Conservation (phyloP, 2,797 vertebrate genomes). For the Lepus oiostolus region DNA sequence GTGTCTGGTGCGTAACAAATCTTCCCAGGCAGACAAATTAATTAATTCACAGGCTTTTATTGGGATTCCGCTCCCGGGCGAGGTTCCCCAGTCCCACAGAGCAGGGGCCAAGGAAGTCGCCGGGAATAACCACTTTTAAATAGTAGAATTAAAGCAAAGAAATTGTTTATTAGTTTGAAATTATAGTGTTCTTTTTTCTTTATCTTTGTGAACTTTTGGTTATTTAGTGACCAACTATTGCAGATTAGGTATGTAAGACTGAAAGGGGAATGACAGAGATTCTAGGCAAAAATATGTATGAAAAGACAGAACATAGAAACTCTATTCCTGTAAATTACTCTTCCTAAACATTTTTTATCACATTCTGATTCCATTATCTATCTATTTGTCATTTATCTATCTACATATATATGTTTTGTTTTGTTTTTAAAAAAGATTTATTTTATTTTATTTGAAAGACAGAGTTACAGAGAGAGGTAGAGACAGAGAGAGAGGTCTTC, state of each 20-base stretch:
- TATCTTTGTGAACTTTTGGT: background rate
- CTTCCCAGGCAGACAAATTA: too few species aligned
- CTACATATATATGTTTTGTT: too few species aligned
- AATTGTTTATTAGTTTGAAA: background rate
- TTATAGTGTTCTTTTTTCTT: background rate
- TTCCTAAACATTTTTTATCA: background rate
- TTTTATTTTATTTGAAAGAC: too few species aligned
- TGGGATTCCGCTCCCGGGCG: too few species aligned
- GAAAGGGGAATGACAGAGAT: background rate
- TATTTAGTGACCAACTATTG: background rate
- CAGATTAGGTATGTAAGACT: background rate
- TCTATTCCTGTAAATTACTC: background rate
- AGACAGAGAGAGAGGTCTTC: too few species aligned
- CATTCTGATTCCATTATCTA: background rate
- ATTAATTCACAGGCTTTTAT: too few species aligned
- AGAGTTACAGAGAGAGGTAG: too few species aligned
- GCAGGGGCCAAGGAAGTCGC: too few species aligned
- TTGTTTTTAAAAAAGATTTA: too few species aligned
- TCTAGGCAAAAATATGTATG: background rate
- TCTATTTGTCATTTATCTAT: background rate
- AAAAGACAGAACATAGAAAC: background rate
- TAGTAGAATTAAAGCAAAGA: conserved; percentile 47
- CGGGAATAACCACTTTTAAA: conserved; percentile 54
- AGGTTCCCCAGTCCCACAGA: too few species aligned
- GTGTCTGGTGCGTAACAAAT: too few species aligned